Evolutionary conservation across 1,140 invertebrate genomes (phyloP).

Genomic region (Adelges cooleyi): DNA sequence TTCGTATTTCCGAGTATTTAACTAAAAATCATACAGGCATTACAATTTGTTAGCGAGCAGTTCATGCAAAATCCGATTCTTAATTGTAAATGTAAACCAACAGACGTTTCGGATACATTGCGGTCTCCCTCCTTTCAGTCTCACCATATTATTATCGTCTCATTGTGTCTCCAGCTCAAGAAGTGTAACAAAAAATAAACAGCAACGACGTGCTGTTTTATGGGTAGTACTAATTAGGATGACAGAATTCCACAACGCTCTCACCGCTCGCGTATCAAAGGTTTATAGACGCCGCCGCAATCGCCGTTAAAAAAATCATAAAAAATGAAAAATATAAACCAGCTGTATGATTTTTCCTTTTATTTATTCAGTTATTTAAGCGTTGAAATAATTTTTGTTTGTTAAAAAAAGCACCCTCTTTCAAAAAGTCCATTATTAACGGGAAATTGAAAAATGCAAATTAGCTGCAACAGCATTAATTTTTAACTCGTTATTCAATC

Average conservation of each 20-base stretch:
- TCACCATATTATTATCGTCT: too few species aligned
- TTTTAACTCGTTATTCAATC: too few species aligned
- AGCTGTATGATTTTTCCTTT: neutral
- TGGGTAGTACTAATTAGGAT: conserved; percentile 18
- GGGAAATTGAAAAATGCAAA: too few species aligned
- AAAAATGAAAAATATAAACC: too few species aligned
- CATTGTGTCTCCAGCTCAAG: too few species aligned
- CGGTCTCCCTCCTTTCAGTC: neutral
- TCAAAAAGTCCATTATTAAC: too few species aligned
- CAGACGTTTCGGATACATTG: neutral
- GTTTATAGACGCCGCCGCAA: conserved; percentile 4
- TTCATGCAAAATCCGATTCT: neutral
- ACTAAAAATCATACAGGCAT: too few species aligned
- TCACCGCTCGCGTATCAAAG: conserved; percentile 21
- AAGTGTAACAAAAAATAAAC: conserved; percentile 11
- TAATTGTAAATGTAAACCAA: neutral
- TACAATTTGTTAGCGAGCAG: too few species aligned
- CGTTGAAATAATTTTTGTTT: neutral
- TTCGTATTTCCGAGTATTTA: too few species aligned
- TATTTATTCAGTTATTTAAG: neutral
- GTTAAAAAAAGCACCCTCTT: too few species aligned
- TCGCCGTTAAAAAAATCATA: conserved; percentile 2
- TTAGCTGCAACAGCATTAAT: too few species aligned
- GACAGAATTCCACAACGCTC: conserved; percentile 5
- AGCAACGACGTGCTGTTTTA: neutral